These are phyloP conservation scores for Leptinotarsa haldemani DNA, from an alignment of 2,888 invertebrate genomes.

Conservation along the genomic window DNA sequence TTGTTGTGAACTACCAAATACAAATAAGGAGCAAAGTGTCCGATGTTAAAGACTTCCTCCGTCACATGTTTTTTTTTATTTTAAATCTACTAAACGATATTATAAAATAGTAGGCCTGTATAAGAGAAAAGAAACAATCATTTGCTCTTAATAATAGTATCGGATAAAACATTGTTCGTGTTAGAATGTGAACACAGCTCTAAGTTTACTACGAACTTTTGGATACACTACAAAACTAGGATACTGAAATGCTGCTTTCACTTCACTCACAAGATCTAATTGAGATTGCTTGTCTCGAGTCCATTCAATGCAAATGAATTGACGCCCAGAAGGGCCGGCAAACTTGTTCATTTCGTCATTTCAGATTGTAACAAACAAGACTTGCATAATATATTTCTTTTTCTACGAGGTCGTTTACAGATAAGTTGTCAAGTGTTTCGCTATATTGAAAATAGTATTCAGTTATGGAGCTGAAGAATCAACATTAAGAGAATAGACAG, in stretches of 20 bases:
- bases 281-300: constrained; percentile 12
- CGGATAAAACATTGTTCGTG: not conserved
- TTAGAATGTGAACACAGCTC: not conserved
- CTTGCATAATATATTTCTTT: not conserved
- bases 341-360: constrained; percentile 4
- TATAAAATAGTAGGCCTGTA: no score
- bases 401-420: not conserved
- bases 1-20: no score
- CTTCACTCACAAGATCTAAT: constrained; percentile 3
- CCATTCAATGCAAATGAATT: constrained; percentile 19
- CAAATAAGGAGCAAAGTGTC: no score
- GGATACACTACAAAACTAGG: not conserved
- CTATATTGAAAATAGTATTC: not conserved
- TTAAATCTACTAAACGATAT: no score
- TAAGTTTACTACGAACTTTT: not conserved
- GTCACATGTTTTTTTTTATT: no score
- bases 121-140: no score
- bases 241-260: constrained; percentile 5
- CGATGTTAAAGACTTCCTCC: no score
- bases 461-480: not conserved
- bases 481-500: no score
- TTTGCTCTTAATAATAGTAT: no score
- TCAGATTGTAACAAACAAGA: not conserved
- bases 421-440: not conserved
- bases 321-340: not conserved